Conservation (phyloP, 1,140 invertebrate genomes). For the Lordiphosa mommai region DNA sequence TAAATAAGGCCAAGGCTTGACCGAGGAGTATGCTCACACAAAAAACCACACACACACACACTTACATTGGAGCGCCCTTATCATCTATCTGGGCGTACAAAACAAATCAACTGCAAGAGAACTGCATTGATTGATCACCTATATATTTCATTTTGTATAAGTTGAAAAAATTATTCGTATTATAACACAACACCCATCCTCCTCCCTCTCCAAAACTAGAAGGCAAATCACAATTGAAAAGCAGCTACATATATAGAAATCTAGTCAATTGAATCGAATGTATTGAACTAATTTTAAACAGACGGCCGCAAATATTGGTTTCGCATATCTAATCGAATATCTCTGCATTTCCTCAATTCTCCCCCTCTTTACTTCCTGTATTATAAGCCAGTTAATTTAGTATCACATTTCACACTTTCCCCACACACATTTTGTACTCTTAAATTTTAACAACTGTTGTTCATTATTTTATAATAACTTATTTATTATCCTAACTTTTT, state of each 20-base stretch:
- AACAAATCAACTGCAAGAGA: slow-evolving; percentile 11
- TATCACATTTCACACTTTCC: slow-evolving; percentile 18
- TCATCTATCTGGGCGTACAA: slow-evolving; percentile 37
- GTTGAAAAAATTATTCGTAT: slow-evolving; percentile 28
- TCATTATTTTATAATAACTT: slow-evolving; percentile 72
- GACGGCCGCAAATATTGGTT: slow-evolving; percentile 45
- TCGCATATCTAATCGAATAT: slow-evolving; percentile 59
- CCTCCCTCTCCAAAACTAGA: slow-evolving; percentile 48
- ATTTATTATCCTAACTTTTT: slow-evolving; percentile 75
- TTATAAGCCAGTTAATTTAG: slow-evolving; percentile 37
- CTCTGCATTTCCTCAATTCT: slow-evolving; percentile 55
- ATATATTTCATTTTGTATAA: slow-evolving; percentile 48
- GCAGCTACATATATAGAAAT: slow-evolving; percentile 70
- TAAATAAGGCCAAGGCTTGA: slow-evolving; percentile 81
- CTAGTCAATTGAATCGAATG: slow-evolving; percentile 77
- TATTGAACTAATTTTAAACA: slow-evolving; percentile 66
- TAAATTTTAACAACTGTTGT: slow-evolving; percentile 67
- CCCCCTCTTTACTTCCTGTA: slow-evolving; percentile 33
- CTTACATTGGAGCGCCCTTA: slow-evolving; percentile 32
- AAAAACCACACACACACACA: too few relatives aligned
- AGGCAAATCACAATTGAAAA: slow-evolving; percentile 49
- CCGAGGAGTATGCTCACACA: slow-evolving; percentile 16
- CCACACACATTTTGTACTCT: slow-evolving; percentile 23
- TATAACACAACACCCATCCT: slow-evolving; percentile 28
- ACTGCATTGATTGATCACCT: slow-evolving; percentile 50